Evolutionary conservation across 2,113 vertebrate species (phyloP), one percentile per base, ranked within the genome.

Genomic region (Nycticorax nycticorax): DNA sequence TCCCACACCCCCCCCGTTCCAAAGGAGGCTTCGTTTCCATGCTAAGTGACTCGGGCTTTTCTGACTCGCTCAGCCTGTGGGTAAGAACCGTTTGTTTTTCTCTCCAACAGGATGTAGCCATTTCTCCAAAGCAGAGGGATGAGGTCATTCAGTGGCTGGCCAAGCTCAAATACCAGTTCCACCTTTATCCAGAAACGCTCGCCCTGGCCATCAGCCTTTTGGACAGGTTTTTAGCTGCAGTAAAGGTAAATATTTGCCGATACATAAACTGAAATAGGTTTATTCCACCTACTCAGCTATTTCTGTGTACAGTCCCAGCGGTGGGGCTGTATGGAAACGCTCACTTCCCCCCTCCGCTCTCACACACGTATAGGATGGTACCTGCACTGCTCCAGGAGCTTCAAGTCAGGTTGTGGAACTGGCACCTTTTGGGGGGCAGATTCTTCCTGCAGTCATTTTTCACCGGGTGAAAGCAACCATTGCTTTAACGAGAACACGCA

Each of bases 171-270:
- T 95, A 98, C 94, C 98, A 98, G 39, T 99, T 99, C 97, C 98
- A 98, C 97, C 99, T 99, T 95, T 99, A 99, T 97, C 99, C 99
- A 98, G 99, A 99, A 98, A 99, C 99, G 9, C 98, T 99, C 87
- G 99, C 98, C 97, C 97, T 99, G 96, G 99, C 99, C 92, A 98
- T 99, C 95, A 99, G 98, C 98, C 98, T 99, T 96, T 97, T 99
- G 98, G 99, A 99, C 97, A 98, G 99, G 95, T 99, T 99, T 98
- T 98, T 99, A 95, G 98, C 99, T 69, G 96, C 99, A 93, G 99
- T 99, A 81, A 99, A 99, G 99, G 99, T 99, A 98, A 98, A 76
- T 94, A 88, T 90, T 96, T 73, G 87, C 81, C 68, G 66, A 59
- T 50, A 16, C 48, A 20, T 3, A 28, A 22, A 43, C 12, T 4